Evolutionary conservation across 2,113 vertebrate species (phyloP).

Genomic region (Caloenas nicobarica): DNA sequence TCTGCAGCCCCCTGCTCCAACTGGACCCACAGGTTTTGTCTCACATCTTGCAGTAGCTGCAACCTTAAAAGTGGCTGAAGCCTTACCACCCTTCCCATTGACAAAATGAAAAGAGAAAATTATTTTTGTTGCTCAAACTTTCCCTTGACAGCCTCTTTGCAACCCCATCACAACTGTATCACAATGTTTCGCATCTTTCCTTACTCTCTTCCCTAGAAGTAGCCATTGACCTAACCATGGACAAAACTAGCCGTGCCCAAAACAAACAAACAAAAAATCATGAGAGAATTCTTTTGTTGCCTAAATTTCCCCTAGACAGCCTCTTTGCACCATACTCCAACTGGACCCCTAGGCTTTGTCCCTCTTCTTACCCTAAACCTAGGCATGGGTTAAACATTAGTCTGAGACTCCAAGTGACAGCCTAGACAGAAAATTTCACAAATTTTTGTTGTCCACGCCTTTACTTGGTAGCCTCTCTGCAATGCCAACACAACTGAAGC

Average conservation of each 20-base stretch:
- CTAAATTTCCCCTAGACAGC: background rate
- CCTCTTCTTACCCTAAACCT: background rate
- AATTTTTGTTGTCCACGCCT: background rate
- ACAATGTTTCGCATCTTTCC: background rate
- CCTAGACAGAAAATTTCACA: background rate
- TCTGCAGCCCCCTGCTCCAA: background rate
- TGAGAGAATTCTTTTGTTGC: background rate
- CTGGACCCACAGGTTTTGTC: background rate
- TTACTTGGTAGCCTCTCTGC: background rate
- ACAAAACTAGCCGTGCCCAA: background rate
- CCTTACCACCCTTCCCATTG: background rate
- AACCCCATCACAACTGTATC: background rate
- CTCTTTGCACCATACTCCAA: background rate
- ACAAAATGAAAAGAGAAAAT: background rate
- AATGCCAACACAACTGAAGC: background rate
- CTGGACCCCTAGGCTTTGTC: background rate
- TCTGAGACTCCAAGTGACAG: background rate
- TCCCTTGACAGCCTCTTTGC: background rate
- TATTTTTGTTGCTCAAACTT: background rate
- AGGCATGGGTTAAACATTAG: background rate
- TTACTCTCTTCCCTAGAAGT: background rate
- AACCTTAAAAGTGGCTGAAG: background rate
- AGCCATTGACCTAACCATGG: background rate
- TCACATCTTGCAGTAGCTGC: background rate
- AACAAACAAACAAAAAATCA: background rate